Base-by-base conservation (phyloP, 2,888 invertebrate species). In the Spodoptera exigua region DNA sequence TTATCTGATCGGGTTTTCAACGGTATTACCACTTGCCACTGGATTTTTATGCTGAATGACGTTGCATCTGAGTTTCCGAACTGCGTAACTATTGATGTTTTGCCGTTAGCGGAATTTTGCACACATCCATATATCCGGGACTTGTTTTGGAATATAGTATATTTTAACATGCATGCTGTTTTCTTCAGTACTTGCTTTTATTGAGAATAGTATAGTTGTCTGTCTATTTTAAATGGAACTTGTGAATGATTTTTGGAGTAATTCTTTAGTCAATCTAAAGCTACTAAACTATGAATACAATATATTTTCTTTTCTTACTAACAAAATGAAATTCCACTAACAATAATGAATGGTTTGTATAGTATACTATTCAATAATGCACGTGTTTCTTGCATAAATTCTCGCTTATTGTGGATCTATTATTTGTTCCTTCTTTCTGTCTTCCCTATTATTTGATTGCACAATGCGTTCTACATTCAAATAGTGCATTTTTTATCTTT, bases 331-430 rank as follows among this genome's bases (percentile, higher is more conserved):
- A 39, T 53, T 45, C 64, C 40, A 59, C 53, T 64, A 66, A 80
- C 71, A 80, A 82, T 76, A 58, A 65, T 55, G 44, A 67, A 63
- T 65, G 55, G 47, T 17, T n/a, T 51, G 51, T 59, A 57, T 66
- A 58, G 40, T 49, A 58, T 32, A 37, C 21, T 65, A 76, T 80
- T 76, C 54, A 72, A 66, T 56, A 52, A 61, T 58, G 78, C 87
- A 88, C 88, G 87, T 88, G 87, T 83, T 73, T 81, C 72, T 59
- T 70, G 79, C 77, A 84, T 84, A 82, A 73, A 58, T 44, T 46
- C 64, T 74, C 69, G 37, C 75, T 64, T 70, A 70, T 83, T 81
- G 81, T 82, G 58, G 58, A 68, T 55, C 51, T 66, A 59, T n/a
- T 54, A 54, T 70, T 76, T 79, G 77, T 81, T 83, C 68, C 41